Evolutionary conservation across 2,888 invertebrate species (phyloP).

Genomic region (Nemotelus nigrinus): DNA sequence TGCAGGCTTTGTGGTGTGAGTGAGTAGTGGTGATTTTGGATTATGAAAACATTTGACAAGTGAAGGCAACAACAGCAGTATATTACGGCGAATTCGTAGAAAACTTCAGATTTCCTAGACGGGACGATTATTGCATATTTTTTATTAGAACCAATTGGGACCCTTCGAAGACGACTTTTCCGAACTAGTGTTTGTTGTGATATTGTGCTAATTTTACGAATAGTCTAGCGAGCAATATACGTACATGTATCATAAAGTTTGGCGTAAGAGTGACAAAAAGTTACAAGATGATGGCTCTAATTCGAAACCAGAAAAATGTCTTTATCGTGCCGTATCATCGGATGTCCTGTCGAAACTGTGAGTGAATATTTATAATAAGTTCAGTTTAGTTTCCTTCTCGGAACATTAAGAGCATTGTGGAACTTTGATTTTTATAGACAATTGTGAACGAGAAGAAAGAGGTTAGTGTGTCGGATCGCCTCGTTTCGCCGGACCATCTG

Average conservation of each 20-base stretch:
- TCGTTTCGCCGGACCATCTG: too few relatives aligned
- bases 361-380: conserved; percentile 4
- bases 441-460: too few relatives aligned
- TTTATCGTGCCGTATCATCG: conserved; percentile 33
- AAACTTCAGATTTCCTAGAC: not conserved
- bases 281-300: conserved; percentile 44
- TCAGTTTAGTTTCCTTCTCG: too few relatives aligned
- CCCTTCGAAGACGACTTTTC: not conserved
- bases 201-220: not conserved
- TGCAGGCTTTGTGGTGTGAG: too few relatives aligned
- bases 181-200: not conserved
- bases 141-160: not conserved
- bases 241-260: conserved; percentile 30
- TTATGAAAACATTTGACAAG: not conserved
- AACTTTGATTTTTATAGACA: too few relatives aligned
- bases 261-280: conserved; percentile 26
- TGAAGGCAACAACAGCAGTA: not conserved
- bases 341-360: conserved; percentile 41
- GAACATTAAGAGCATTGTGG: too few relatives aligned
- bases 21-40: not conserved
- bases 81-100: not conserved
- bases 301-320: conserved; percentile 46
- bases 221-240: not conserved
- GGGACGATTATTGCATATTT: not conserved
- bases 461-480: too few relatives aligned